Percentiles rank a stretch among this genome's conserved stretches.
Evolutionary conservation across 2,888 invertebrate species (phyloP).

Genomic region (Prosopocoilus inquinatus): DNA sequence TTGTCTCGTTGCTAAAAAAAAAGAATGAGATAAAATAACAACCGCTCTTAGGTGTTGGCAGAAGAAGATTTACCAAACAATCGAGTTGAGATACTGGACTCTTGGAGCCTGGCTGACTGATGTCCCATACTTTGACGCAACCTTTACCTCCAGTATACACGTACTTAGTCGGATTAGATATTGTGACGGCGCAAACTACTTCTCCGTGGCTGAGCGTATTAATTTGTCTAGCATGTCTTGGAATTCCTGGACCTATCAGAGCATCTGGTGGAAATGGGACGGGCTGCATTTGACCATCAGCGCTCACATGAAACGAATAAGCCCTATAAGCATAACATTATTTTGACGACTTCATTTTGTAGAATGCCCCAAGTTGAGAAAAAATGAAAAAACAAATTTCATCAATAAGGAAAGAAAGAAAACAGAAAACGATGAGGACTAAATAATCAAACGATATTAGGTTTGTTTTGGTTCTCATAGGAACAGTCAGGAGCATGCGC

Average conservation of each 20-base stretch:
- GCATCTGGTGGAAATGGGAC: slow-evolving; percentile 96
- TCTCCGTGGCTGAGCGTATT: slow-evolving; percentile 93
- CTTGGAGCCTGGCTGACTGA: slow-evolving; percentile 72
- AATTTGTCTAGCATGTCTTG: slow-evolving; percentile 85
- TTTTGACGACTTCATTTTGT: background rate
- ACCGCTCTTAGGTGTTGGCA: too few species aligned
- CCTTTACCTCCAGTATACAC: slow-evolving; percentile 99
- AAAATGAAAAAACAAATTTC: background rate
- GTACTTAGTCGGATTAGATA: slow-evolving; percentile 81
- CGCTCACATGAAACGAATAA: slow-evolving; percentile 92
- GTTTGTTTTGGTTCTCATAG: too few species aligned
- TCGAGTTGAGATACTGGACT: slow-evolving; percentile 83
- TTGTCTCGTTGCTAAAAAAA: slow-evolving; percentile 82
- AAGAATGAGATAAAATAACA: slow-evolving; percentile 16
- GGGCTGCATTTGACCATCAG: slow-evolving; percentile 83
- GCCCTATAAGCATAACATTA: slow-evolving; percentile 59
- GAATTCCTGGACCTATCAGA: slow-evolving; percentile 88
- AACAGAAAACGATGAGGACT: background rate
- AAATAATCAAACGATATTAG: background rate
- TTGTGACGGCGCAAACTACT: slow-evolving; percentile 95
- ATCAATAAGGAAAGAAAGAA: background rate
- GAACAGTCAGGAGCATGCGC: too few species aligned
- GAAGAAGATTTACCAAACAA: slow-evolving; percentile 62
- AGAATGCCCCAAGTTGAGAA: background rate
- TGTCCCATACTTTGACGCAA: slow-evolving; percentile 86